Conservation (phyloP, 2,113 vertebrate species). For the Ginglymostoma cirratum region DNA sequence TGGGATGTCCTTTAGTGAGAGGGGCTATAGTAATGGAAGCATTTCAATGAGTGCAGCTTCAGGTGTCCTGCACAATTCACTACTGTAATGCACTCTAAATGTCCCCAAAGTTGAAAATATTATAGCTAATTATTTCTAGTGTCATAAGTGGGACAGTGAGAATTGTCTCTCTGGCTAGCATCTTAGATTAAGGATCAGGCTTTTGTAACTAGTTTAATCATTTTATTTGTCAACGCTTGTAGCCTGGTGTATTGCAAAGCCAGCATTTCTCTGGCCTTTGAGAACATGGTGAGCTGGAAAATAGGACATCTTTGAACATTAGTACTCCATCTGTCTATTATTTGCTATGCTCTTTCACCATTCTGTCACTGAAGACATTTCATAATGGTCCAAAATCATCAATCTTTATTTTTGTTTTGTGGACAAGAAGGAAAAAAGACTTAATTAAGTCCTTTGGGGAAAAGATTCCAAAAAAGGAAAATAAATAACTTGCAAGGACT, state of each 20-base stretch:
- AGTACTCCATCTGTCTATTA: background rate
- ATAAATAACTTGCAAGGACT: background rate
- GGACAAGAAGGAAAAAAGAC: background rate
- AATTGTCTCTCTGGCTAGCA: background rate
- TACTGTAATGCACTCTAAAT: too few species aligned
- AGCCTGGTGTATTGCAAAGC: too few species aligned
- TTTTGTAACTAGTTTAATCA: background rate
- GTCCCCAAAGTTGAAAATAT: background rate
- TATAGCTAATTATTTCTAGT: background rate
- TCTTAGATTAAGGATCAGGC: background rate
- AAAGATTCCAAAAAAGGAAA: background rate
- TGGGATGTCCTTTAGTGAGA: background rate
- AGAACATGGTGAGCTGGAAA: background rate
- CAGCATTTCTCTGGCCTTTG: background rate
- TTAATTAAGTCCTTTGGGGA: constrained; percentile 23
- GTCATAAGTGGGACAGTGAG: background rate
- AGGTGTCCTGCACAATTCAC: background rate
- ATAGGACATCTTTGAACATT: background rate
- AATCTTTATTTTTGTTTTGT: background rate
- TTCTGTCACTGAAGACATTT: background rate
- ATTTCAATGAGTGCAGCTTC: background rate
- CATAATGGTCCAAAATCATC: background rate
- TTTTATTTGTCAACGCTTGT: too few species aligned
- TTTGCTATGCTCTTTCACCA: background rate
- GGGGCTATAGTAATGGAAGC: background rate